A percentile compares a stretch with the other conserved stretches of the same genome.
Conservation (phyloP, 2,113 vertebrate species). For the Ammodytes dubius region DNA sequence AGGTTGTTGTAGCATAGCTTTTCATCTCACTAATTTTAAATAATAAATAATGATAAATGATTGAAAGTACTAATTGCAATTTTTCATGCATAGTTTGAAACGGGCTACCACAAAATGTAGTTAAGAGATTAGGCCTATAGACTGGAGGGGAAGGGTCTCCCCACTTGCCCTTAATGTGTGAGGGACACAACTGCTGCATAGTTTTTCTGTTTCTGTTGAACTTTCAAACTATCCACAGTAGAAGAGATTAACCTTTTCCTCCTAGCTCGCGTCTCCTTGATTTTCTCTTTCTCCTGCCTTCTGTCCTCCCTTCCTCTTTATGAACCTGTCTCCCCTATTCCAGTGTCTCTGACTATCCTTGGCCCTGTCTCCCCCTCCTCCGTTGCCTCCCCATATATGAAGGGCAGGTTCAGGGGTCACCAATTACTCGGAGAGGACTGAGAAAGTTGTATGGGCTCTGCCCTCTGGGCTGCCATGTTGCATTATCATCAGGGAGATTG, state of each 20-base stretch:
- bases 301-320: conserved; percentile 66
- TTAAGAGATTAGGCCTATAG: not conserved
- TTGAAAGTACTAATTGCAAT: not conserved
- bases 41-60: not conserved
- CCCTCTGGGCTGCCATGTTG: conserved; percentile 87
- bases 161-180: conserved; percentile 39
- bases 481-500: conserved; percentile 86
- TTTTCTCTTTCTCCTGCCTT: conserved; percentile 54
- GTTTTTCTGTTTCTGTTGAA: conserved; percentile 64
- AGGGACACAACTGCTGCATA: conserved; percentile 49
- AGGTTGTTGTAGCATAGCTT: not conserved
- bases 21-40: not conserved
- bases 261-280: conserved; percentile 59
- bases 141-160: conserved; percentile 32
- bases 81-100: conserved; percentile 11
- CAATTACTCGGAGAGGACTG: conserved; percentile 91
- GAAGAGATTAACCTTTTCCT: conserved; percentile 78
- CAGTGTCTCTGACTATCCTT: conserved; percentile 66
- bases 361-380: conserved; percentile 74
- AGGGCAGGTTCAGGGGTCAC: conserved; percentile 89
- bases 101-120: not conserved
- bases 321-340: conserved; percentile 61
- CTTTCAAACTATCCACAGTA: conserved; percentile 64
- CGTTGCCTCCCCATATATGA: conserved; percentile 80
- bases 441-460: conserved; percentile 88